Evolutionary conservation across 2,888 invertebrate genomes (phyloP), one percentile per base, ranked within the genome.

Genomic region (Aromia moschata): DNA sequence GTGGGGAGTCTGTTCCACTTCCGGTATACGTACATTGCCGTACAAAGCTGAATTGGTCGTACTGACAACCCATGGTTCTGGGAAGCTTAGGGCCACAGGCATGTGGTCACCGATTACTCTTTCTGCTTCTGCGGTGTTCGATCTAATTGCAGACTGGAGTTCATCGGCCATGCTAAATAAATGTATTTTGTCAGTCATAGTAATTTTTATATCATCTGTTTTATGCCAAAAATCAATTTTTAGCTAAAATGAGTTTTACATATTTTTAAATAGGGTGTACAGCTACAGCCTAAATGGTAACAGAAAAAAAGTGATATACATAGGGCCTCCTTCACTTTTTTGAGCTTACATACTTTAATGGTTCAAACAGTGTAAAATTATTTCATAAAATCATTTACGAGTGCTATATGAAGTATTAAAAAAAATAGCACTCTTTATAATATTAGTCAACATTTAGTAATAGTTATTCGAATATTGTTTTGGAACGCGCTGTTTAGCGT

Each of bases 211-310:
- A 37, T 37, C 2, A 37, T 37, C 12, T 7, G 37, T 37, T 37
- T 37, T 37, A 12, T 37, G 37, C 14, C 37, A 37, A 37, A n/a
- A 12, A 37, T 37, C 12, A 37, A 37, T 37, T 37, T 37, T 37
- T 37, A 37, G 37, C 37, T 15, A 37, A 37, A 37, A 37, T 37
- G 37, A 37, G 37, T 37, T 37, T 37, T 37, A 37, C 37, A 37
- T 12, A 37, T 37, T 37, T 37, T 37, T 37, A 37, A 37, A 37
- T 37, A 14, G 37, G 14, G 37, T 37, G 37, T 37, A 37, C 37
- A 37, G 37, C 12, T 11, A 11, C 14, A 37, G 37, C 11, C 37
- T 37, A 12, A 37, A 14, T 15, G 5, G 5, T 37, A 15, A 37
- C 7, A 37, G 37, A 12, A 37, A 37, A 37, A 37, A 37, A 37